Evolutionary conservation across 2,113 vertebrate genomes (phyloP), one percentile per base, ranked within the genome.

Genomic region (Thomomys bottae): DNA sequence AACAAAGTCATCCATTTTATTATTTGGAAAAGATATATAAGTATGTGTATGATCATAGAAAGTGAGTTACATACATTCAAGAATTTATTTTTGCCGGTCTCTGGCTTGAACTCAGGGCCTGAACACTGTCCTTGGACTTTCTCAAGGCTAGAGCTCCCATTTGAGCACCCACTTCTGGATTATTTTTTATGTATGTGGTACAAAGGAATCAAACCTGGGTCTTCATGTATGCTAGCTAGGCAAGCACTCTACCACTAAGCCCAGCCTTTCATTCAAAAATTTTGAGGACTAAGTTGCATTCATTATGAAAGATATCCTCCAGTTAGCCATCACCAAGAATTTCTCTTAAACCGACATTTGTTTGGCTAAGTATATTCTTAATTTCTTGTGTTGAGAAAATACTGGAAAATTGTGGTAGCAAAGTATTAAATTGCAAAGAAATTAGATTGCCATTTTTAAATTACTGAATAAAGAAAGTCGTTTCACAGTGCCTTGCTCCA

Each of bases 351-450:
- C 28, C 59, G 21, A 70, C 57, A 10, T 89, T 93, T 1, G 61
- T 70, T 42, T 20, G 9, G 70, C 83, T 67, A 75, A 75, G 78
- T 40, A 21, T 87, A 42, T 79, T 83, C 32, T 94, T 94, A n/a
- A 76, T 77, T 82, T 24, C 24, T 3, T 67, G 45, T 67, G 3
- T 75, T 92, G 61, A 71, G 24, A 86, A 34, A 76, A 57, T 66
- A 32, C 17, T 79, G 30, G 14, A 14, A 89, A 91, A 49, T 57
- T 1, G 14, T 84, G 14, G 67, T n/a, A 34, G 21, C 84, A 8
- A 81, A 91, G 38, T 12, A 73, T 40, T 73, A 82, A 59, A 66
- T 88, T 66, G 7, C 2, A 72, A 76, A 72, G 2, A 49, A 91
- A 85, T 84, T 75, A 87, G 78, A 30, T 45, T 15, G 73, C 14